Evolutionary conservation across 2,888 invertebrate species (phyloP).

Genomic region (Netelia inedita): DNA sequence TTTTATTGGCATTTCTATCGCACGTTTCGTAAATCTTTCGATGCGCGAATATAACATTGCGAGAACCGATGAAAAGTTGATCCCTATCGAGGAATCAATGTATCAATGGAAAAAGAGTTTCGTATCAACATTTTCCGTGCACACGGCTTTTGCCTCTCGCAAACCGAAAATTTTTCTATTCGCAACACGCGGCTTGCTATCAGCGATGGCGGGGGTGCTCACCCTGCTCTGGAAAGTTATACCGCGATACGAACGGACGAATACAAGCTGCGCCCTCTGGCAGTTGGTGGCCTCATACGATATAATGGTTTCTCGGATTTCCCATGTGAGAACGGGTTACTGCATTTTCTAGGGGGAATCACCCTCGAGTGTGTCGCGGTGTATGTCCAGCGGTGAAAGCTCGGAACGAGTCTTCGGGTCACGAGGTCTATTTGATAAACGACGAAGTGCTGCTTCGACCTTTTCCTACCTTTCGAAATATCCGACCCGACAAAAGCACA

Average conservation of each 20-base stretch:
- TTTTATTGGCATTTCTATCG: slow-evolving; percentile 18
- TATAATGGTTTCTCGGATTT: slow-evolving; percentile 72
- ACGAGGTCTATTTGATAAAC: slow-evolving; percentile 66
- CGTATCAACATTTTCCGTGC: slow-evolving; percentile 47
- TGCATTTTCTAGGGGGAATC: slow-evolving; percentile 61
- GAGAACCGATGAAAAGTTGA: slow-evolving; percentile 44
- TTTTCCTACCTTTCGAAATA: not conserved
- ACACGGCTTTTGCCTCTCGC: slow-evolving; percentile 32
- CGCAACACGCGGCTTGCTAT: not conserved
- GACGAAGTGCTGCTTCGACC: not conserved
- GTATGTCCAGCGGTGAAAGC: slow-evolving; percentile 19
- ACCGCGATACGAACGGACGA: slow-evolving; percentile 7
- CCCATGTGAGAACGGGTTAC: slow-evolving; percentile 71
- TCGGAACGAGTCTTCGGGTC: slow-evolving; percentile 1
- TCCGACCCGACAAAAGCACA: not conserved
- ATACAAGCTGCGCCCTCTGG: slow-evolving; percentile 23
- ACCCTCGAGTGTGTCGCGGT: slow-evolving; percentile 42
- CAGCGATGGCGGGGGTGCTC: not conserved
- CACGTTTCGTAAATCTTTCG: slow-evolving; percentile 40
- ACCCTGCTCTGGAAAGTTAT: slow-evolving; percentile 2
- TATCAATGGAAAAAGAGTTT: slow-evolving; percentile 38
- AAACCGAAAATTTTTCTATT: slow-evolving; percentile 20
- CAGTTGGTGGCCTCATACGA: slow-evolving; percentile 56
- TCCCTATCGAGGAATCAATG: slow-evolving; percentile 32
- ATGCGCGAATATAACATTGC: slow-evolving; percentile 5